Evolutionary conservation across 2,113 vertebrate species (phyloP).

Genomic region (Brienomyrus longianalis): DNA sequence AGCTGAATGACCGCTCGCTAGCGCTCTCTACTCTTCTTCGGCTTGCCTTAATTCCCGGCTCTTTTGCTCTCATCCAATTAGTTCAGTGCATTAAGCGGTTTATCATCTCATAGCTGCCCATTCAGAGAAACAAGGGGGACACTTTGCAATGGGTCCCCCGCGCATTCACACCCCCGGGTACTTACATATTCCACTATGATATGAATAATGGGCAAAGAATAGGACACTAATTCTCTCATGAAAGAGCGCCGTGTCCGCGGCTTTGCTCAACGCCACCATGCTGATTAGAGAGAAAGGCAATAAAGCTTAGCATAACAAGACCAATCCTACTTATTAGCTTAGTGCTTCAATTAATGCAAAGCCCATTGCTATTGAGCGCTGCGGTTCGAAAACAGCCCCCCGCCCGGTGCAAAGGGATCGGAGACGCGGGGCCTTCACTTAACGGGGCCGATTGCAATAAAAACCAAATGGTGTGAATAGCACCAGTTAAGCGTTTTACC

Average conservation of each 20-base stretch:
- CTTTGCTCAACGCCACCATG: constrained; percentile 94
- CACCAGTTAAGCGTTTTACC: constrained; percentile 33
- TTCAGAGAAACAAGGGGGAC: constrained; percentile 99
- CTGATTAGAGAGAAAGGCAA: constrained; percentile 99
- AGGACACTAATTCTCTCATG: constrained; percentile 99
- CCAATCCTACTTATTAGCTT: constrained; percentile 99
- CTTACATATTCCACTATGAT: constrained; percentile 97
- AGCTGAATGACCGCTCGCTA: constrained; percentile 85
- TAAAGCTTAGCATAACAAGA: constrained; percentile 99
- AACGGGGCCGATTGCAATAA: constrained; percentile 75
- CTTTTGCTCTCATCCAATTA: constrained; percentile 99
- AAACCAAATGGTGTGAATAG: constrained; percentile 29
- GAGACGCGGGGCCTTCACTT: constrained; percentile 77
- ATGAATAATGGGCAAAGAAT: constrained; percentile 99
- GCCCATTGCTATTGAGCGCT: constrained; percentile 85
- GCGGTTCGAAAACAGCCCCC: constrained; percentile 85
- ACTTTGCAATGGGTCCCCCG: constrained; percentile 99
- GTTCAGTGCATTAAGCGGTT: constrained; percentile 99
- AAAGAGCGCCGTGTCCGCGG: constrained; percentile 99
- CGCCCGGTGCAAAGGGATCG: constrained; percentile 73
- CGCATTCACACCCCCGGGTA: constrained; percentile 99
- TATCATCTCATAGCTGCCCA: constrained; percentile 99
- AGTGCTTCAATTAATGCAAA: constrained; percentile 98
- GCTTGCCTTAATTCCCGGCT: constrained; percentile 96
- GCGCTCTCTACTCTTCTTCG: constrained; percentile 84